Conservation (phyloP, 2,113 vertebrate species). For the Paralichthys olivaceus region DNA sequence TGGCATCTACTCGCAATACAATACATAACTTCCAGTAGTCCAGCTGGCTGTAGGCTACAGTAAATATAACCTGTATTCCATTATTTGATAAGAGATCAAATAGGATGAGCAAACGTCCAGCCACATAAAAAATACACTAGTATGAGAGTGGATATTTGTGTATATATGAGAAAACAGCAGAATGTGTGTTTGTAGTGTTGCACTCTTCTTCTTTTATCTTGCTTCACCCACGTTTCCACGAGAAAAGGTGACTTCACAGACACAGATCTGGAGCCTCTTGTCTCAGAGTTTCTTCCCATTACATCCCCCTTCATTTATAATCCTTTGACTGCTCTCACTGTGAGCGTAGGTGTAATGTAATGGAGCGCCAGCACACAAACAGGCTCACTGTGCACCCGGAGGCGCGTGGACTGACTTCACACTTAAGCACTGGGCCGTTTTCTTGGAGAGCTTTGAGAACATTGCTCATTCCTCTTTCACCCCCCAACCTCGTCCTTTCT, state of each 20-base stretch:
- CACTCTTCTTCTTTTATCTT: constrained; percentile 39
- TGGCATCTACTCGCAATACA: not conserved
- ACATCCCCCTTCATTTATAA: constrained; percentile 70
- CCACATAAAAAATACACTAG: constrained; percentile 9
- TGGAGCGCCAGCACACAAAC: not conserved
- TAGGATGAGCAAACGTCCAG: constrained; percentile 23
- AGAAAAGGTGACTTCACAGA: constrained; percentile 30
- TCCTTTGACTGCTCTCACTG: constrained; percentile 59
- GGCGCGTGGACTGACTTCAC: not conserved
- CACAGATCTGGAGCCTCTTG: constrained; percentile 28
- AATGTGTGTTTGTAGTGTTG: not conserved
- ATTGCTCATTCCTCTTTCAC: not conserved
- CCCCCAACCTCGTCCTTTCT: too few species aligned
- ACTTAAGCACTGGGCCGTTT: not conserved
- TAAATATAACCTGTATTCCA: constrained; percentile 38
- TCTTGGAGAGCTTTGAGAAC: not conserved
- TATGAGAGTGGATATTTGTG: not conserved
- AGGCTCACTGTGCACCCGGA: not conserved
- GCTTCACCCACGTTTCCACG: constrained; percentile 24
- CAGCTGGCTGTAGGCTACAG: not conserved
- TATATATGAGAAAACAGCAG: not conserved
- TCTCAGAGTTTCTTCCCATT: constrained; percentile 61
- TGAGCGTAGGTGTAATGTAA: not conserved
- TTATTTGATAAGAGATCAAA: constrained; percentile 66
- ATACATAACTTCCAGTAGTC: not conserved